Conservation (phyloP, 30 jellyfish, hydroid and myxozoan genomes). For the Haliclystus octoradiatus region DNA sequence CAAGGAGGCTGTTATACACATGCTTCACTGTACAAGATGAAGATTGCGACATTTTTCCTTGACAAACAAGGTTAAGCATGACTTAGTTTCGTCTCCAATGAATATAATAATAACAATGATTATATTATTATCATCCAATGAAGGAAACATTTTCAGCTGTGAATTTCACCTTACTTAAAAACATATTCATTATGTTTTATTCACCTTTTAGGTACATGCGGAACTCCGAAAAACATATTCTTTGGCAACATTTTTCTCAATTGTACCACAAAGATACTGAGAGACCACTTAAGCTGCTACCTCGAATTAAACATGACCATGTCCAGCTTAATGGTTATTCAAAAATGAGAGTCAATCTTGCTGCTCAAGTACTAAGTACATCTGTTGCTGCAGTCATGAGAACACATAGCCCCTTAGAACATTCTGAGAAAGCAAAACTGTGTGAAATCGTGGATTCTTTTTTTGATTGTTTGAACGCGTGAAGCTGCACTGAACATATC, state of each 20-base stretch:
- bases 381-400: background rate
- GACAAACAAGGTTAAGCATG: too few species aligned
- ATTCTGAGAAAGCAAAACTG: conserved; percentile 36
- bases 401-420: conserved; percentile 35
- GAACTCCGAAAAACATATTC: conserved; percentile 1
- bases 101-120: too few species aligned
- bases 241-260: conserved; percentile 12
- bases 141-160: too few species aligned
- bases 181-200: too few species aligned
- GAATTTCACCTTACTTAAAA: too few species aligned
- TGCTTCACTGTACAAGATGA: too few species aligned
- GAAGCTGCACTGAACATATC: conserved; percentile 5
- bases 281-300: background rate
- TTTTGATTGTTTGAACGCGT: conserved; percentile 16
- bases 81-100: too few species aligned
- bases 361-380: conserved; percentile 18
- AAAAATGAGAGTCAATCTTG: conserved; percentile 22
- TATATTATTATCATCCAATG: too few species aligned
- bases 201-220: conserved; percentile 9
- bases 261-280: conserved; percentile 3
- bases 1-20: too few species aligned
- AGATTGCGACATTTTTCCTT: too few species aligned
- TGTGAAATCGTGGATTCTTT: conserved; percentile 40
- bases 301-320: background rate
- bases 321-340: conserved; percentile 15